Conservation (phyloP, 2,113 vertebrate species). For the Brienomyrus longianalis region DNA sequence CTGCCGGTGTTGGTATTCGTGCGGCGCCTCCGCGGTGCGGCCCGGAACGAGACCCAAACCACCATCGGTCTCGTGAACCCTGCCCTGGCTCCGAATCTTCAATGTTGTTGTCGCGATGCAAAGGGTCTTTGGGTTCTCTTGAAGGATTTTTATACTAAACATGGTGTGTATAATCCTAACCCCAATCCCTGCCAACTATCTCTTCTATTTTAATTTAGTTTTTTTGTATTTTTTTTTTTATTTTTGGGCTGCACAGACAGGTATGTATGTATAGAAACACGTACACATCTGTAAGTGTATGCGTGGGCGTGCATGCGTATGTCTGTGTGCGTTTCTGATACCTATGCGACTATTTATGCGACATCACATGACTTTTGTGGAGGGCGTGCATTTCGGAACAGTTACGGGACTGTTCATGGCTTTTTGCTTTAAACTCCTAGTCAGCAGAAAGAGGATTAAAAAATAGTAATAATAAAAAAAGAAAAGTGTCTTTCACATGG, state of each 20-base stretch:
- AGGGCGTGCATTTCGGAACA: not conserved
- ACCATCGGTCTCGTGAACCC: not conserved
- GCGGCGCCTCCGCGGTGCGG: not conserved
- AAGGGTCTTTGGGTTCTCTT: conserved; percentile 66
- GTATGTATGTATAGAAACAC: not conserved
- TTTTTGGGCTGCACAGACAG: not conserved
- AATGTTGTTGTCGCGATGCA: conserved; percentile 77
- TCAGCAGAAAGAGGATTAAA: not conserved
- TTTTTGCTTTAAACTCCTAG: conserved; percentile 1
- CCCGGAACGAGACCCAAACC: not conserved
- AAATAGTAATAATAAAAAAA: not conserved
- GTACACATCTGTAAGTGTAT: conserved; percentile 1
- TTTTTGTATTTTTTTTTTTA: not conserved
- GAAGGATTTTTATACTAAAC: conserved; percentile 83
- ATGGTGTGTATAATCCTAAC: conserved; percentile 80
- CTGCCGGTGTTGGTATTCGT: too few relatives aligned
- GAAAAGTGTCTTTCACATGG: not conserved
- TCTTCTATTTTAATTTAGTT: not conserved
- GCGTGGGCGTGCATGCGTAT: not conserved
- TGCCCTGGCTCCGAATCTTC: conserved; percentile 65
- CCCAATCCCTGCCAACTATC: conserved; percentile 41
- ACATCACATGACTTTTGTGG: not conserved
- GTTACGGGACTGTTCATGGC: not conserved
- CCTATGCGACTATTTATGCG: conserved; percentile 5
- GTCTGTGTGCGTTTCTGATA: not conserved